These are phyloP conservation scores for Scylla paramamosain DNA, from an alignment of 1,140 invertebrate genomes.

Conservation along the genomic window DNA sequence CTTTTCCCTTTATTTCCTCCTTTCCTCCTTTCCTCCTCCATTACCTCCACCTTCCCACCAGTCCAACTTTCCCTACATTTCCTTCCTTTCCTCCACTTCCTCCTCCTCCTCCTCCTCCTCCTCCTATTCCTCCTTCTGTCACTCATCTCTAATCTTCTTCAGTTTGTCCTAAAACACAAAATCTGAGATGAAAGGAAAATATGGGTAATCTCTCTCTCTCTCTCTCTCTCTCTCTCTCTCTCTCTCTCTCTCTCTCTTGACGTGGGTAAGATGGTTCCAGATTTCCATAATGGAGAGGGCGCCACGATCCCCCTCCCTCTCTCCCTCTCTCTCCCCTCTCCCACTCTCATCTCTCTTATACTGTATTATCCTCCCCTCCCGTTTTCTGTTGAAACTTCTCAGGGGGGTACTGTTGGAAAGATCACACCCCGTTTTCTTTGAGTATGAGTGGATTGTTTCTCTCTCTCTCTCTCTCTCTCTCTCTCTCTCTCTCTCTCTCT, in stretches of 20 bases:
- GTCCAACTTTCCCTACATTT: neutral
- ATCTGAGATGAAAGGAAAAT: neutral
- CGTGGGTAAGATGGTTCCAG: neutral
- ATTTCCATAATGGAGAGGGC: neutral
- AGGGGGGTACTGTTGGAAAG: neutral
- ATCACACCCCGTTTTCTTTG: neutral
- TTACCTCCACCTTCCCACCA: too few species aligned
- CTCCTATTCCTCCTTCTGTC: neutral
- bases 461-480: neutral
- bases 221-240: conserved; percentile 11
- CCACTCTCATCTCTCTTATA: too few species aligned
- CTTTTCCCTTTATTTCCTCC: neutral
- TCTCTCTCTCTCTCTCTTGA: neutral
- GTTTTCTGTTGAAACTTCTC: neutral
- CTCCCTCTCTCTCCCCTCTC: neutral
- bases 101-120: neutral
- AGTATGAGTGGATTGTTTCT: neutral
- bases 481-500: too few species aligned
- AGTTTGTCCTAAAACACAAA: neutral
- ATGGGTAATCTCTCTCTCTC: neutral
- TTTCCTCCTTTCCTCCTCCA: neutral
- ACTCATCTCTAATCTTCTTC: neutral
- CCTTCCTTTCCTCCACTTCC: neutral
- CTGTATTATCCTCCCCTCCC: neutral
- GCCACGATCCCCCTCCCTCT: neutral